Conservation (phyloP, 2,888 invertebrate species). For the Portevinia maculata region DNA sequence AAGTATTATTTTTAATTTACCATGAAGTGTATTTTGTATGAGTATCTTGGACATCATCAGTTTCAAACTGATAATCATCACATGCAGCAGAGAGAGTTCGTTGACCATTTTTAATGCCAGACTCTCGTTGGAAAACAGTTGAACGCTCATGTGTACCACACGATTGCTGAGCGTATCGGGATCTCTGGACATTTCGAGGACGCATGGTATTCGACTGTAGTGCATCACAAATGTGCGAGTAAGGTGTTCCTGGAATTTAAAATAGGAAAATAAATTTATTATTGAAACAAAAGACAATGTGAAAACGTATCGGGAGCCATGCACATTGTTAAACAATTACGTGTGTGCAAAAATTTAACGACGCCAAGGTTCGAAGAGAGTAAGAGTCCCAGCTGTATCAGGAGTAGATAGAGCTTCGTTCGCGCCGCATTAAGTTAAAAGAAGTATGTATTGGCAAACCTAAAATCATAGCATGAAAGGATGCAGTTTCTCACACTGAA, state of each 20-base stretch:
- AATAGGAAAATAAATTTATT: no score
- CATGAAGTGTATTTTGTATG: conserved; percentile 93
- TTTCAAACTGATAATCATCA: conserved; percentile 95
- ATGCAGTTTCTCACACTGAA: no score
- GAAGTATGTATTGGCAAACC: no score
- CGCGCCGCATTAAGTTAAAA: no score
- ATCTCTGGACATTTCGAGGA: conserved; percentile 92
- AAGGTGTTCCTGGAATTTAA: conserved; percentile 89
- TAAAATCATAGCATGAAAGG: no score
- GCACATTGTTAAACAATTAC: no score
- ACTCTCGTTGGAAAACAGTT: conserved; percentile 97
- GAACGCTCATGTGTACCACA: conserved; percentile 98
- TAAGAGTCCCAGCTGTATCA: no score
- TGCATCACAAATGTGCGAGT: conserved; percentile 97
- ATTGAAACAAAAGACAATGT: no score
- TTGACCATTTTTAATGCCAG: conserved; percentile 95
- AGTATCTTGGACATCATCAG: conserved; percentile 97
- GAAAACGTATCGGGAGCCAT: no score
- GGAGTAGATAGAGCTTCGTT: no score
- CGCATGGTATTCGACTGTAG: conserved; percentile 96
- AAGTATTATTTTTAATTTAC: conserved; percentile 82
- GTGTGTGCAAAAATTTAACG: no score
- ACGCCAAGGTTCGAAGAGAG: no score
- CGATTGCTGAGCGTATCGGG: conserved; percentile 96
- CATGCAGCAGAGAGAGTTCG: conserved; percentile 93